phyloP scores from a whole-genome alignment of 2,797 vertebrate genomes.

The Lacerta bilineata region DNA sequence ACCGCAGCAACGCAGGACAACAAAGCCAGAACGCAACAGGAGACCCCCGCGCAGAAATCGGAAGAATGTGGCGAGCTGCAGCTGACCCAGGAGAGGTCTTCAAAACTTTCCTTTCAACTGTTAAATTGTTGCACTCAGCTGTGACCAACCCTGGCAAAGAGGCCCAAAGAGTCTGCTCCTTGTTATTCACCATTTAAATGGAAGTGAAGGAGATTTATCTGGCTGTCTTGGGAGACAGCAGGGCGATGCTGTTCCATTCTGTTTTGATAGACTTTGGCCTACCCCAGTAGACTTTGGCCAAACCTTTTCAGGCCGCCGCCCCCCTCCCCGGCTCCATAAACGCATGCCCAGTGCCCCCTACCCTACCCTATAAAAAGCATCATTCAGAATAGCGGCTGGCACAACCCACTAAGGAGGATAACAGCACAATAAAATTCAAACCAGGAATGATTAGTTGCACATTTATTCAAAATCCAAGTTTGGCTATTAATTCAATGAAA shows the following conservation, averaged over 20 bases:
- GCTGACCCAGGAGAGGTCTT: conserved; percentile 43
- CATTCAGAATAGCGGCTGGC: no score
- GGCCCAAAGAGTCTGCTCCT: fast-evolving
- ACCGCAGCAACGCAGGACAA: background rate
- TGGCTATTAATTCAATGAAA: no score
- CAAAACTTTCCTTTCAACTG: conserved; percentile 49
- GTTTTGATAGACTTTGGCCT: background rate
- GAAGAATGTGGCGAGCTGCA: background rate
- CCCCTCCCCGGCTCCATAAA: no score
- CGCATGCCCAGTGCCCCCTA: no score
- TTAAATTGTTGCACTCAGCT: conserved; percentile 42
- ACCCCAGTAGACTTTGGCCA: background rate
- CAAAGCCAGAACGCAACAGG: conserved; percentile 51
- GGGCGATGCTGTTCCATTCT: background rate
- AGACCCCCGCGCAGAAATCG: conserved; percentile 40
- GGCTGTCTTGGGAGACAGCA: background rate
- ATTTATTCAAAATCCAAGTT: no score
- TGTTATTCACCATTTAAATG: background rate
- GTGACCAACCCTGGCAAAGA: background rate
- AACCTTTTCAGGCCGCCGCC: no score
- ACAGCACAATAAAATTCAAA: no score
- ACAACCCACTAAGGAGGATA: no score
- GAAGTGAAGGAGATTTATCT: background rate
- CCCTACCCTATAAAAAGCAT: no score
- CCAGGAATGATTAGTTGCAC: no score